These are phyloP conservation scores for Dynastes maya DNA, from an alignment of 2,888 invertebrate species.

Conservation along the genomic window DNA sequence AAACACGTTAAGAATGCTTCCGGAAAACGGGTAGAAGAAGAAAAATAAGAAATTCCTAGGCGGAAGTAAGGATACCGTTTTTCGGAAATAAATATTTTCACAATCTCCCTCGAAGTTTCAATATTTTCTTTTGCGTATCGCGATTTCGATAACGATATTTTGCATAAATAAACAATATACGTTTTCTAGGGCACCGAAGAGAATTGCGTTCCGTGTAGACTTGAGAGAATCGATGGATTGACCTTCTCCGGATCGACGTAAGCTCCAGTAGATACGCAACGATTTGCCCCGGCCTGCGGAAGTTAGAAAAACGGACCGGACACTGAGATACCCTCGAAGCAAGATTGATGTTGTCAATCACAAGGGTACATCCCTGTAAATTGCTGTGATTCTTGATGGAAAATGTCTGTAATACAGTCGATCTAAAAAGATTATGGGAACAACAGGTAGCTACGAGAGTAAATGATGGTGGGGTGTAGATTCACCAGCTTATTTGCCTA, in stretches of 20 bases:
- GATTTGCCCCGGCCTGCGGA: background rate
- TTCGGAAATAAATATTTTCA: constrained; percentile 20
- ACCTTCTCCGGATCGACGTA: constrained; percentile 15
- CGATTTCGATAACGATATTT: background rate
- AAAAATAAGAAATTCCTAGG: constrained; percentile 3
- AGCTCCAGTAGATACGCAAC: constrained; percentile 25
- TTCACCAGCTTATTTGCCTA: too few relatives aligned
- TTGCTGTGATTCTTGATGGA: constrained; percentile 28
- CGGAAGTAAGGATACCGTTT: background rate
- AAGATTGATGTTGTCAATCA: constrained; percentile 47
- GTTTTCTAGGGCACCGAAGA: background rate
- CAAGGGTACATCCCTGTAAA: constrained; percentile 16
- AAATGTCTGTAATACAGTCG: constrained; percentile 8
- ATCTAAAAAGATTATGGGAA: background rate
- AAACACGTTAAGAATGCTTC: background rate
- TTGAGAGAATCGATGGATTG: constrained; percentile 28
- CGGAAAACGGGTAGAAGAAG: background rate
- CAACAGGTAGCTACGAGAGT: background rate
- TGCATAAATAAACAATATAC: too few relatives aligned
- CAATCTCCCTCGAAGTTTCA: constrained; percentile 1
- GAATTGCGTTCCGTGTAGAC: background rate
- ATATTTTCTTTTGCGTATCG: background rate
- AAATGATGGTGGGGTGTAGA: too few relatives aligned
- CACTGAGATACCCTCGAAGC: background rate
- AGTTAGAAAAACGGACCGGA: constrained; percentile 1